phyloP scores from a whole-genome alignment of 2,797 vertebrate species.

The Sebastes reedi region DNA sequence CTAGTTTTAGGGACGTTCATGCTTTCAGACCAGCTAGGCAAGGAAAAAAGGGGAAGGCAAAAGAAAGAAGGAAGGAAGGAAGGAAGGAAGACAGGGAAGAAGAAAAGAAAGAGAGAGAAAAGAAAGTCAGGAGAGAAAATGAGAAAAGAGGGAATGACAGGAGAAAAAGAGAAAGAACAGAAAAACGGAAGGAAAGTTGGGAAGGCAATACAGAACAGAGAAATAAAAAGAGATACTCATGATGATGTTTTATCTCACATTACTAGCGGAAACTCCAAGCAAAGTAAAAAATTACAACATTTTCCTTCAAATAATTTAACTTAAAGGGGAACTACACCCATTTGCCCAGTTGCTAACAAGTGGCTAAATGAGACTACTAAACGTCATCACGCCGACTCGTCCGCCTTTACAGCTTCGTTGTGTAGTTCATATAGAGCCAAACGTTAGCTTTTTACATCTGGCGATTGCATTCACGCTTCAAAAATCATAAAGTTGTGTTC shows the following conservation, averaged over 20 bases:
- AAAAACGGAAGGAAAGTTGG: no score
- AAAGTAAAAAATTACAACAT: not conserved
- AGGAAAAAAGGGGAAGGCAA: not conserved
- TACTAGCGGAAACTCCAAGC: not conserved
- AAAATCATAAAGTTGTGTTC: no score
- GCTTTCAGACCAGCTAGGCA: not conserved
- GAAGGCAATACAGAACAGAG: not conserved
- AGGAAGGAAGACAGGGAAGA: not conserved
- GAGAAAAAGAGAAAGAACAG: not conserved
- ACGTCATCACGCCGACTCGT: no score
- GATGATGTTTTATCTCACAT: not conserved
- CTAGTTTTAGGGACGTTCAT: not conserved
- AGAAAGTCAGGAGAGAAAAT: not conserved
- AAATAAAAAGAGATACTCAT: not conserved
- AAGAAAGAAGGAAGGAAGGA: not conserved
- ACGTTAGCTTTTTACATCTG: no score
- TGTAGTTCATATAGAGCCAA: no score
- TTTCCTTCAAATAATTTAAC: not conserved
- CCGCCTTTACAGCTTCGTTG: no score
- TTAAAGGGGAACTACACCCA: no score
- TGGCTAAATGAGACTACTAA: no score
- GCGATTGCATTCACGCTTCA: no score
- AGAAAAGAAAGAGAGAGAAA: not conserved
- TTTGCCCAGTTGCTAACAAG: no score
- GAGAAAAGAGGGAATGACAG: not conserved